These are phyloP conservation scores for Leptinotarsa peninsularis DNA, from an alignment of 2,888 invertebrate genomes.

Conservation along the genomic window DNA sequence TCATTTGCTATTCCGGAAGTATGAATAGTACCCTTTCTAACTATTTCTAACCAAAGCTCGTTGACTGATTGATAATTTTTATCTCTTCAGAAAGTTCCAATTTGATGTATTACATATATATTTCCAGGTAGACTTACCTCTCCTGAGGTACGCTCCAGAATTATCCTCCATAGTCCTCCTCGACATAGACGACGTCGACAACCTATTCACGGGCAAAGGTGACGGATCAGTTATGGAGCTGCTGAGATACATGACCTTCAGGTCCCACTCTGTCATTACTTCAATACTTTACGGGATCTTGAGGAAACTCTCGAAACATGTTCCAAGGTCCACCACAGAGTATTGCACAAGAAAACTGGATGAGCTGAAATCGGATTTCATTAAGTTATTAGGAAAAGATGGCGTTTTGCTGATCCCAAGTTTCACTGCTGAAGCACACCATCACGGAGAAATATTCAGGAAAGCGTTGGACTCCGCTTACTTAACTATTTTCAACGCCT, in stretches of 20 bases:
- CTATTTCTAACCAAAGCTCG: no score
- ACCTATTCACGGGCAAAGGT: constrained; percentile 75
- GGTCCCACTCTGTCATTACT: constrained; percentile 76
- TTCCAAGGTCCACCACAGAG: constrained; percentile 42
- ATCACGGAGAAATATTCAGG: constrained; percentile 76
- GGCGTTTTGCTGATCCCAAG: constrained; percentile 79
- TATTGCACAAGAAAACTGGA: constrained; percentile 36
- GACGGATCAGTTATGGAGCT: constrained; percentile 74
- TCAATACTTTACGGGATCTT: constrained; percentile 71
- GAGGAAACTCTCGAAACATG: constrained; percentile 55
- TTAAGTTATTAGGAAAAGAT: constrained; percentile 74
- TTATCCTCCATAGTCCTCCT: constrained; percentile 70
- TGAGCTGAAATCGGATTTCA: constrained; percentile 55
- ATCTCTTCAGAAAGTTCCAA: not conserved
- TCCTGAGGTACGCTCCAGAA: constrained; percentile 75
- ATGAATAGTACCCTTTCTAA: no score
- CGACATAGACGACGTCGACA: constrained; percentile 73
- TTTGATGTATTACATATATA: not conserved
- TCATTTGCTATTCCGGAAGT: no score
- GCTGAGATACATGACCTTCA: constrained; percentile 74
- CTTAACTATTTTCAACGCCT: constrained; percentile 83
- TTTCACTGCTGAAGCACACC: constrained; percentile 75
- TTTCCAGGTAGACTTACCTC: constrained; percentile 72
- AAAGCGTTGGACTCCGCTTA: constrained; percentile 81
- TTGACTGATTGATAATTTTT: not conserved